Evolutionary conservation across 2,888 invertebrate species (phyloP).

Genomic region (Drosophila bunnanda): DNA sequence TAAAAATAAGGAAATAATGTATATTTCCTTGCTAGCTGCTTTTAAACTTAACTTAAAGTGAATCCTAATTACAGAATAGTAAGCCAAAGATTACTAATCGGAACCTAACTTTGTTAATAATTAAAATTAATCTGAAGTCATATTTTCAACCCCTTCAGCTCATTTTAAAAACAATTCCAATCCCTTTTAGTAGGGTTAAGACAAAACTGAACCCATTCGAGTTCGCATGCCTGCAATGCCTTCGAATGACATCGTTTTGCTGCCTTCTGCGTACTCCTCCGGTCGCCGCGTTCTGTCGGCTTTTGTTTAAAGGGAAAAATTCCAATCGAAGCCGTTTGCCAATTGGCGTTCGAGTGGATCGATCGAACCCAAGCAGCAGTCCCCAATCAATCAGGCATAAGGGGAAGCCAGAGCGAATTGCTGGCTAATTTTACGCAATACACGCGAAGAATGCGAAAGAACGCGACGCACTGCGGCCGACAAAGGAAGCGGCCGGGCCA

Average conservation of each 20-base stretch:
- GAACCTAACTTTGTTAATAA: background rate
- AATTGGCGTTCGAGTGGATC: conserved; percentile 45
- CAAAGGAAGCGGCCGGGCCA: conserved; percentile 62
- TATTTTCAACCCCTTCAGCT: background rate
- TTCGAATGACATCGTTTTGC: conserved; percentile 55
- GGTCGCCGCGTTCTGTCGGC: conserved; percentile 61
- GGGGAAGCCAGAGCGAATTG: conserved; percentile 64
- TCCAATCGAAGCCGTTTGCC: conserved; percentile 41
- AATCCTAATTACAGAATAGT: background rate
- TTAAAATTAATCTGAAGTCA: background rate
- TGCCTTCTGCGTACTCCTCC: conserved; percentile 21
- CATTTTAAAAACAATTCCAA: background rate
- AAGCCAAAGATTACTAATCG: background rate
- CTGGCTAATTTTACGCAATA: conserved; percentile 62
- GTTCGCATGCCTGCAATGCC: conserved; percentile 56
- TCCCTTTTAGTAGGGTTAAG: background rate
- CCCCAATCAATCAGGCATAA: conserved; percentile 62
- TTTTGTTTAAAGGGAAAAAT: conserved; percentile 56
- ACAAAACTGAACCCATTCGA: background rate
- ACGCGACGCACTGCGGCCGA: conserved; percentile 53
- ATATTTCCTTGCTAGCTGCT: no score
- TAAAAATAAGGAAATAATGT: no score
- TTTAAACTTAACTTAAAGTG: background rate
- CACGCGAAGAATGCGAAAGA: conserved; percentile 61
- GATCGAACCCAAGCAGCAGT: conserved; percentile 38